Evolutionary conservation across 2,797 vertebrate genomes (phyloP).

Genomic region (Dromococcyx pavoninus): DNA sequence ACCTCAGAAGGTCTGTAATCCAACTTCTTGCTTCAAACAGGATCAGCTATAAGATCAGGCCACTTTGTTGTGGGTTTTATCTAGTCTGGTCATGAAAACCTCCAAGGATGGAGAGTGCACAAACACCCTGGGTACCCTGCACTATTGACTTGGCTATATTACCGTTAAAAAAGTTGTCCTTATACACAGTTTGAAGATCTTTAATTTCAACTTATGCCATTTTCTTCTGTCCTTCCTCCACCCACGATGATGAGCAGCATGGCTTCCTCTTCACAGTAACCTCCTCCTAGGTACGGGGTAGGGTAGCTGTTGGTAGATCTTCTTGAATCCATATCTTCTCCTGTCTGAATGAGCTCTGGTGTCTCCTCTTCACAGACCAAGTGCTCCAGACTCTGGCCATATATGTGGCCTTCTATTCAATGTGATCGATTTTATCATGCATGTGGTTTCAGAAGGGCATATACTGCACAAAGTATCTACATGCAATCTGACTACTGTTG

Average conservation of each 20-base stretch:
- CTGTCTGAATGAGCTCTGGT: neutral
- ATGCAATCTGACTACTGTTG: neutral
- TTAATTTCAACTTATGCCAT: neutral
- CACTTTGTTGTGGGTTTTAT: neutral
- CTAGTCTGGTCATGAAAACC: neutral
- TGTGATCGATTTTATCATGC: neutral
- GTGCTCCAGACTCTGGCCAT: neutral
- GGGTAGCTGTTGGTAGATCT: neutral
- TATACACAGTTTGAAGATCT: neutral
- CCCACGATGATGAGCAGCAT: accelerated
- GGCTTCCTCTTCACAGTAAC: neutral
- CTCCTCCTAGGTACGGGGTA: neutral
- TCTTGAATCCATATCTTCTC: neutral
- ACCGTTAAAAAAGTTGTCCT: neutral
- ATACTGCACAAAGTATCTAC: neutral
- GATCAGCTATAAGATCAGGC: neutral
- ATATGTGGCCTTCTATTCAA: neutral
- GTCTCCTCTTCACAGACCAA: neutral
- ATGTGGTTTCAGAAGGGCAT: neutral
- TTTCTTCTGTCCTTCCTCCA: neutral
- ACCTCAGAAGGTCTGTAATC: neutral
- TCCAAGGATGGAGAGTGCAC: neutral
- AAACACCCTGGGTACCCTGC: neutral
- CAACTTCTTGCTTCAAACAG: neutral
- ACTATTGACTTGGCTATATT: neutral